Conservation (phyloP, 2,797 vertebrate genomes). For the Carduelis carduelis region DNA sequence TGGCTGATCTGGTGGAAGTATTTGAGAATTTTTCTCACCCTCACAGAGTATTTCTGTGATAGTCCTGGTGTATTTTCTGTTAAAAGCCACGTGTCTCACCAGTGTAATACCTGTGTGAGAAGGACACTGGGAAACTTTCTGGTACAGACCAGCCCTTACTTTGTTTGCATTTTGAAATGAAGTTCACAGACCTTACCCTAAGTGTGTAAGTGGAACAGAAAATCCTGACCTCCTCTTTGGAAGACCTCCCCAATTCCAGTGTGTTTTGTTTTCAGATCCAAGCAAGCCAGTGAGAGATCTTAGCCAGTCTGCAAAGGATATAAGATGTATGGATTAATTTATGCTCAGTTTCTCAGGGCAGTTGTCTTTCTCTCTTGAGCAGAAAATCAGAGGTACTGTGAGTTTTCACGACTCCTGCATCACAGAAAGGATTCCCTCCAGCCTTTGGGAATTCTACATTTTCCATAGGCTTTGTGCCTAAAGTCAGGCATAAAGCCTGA, state of each 20-base stretch:
- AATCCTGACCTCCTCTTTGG: background rate
- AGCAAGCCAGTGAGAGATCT: background rate
- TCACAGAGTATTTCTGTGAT: background rate
- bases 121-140: background rate
- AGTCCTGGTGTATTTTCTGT: background rate
- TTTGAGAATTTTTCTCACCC: background rate
- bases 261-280: background rate
- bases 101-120: rapidly evolving
- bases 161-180: background rate
- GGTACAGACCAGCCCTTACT: background rate
- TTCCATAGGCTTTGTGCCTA: background rate
- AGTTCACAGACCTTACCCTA: background rate
- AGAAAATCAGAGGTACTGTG: background rate
- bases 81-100: background rate
- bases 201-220: background rate
- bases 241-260: background rate
- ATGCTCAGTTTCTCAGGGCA: background rate
- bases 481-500: background rate
- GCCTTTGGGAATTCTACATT: background rate
- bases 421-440: background rate
- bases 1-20: background rate
- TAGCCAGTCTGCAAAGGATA: background rate
- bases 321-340: background rate
- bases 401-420: background rate
- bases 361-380: background rate